These are phyloP conservation scores for Oxyscelio sp. DNA, from an alignment of 2,888 invertebrate species.

Conservation along the genomic window DNA sequence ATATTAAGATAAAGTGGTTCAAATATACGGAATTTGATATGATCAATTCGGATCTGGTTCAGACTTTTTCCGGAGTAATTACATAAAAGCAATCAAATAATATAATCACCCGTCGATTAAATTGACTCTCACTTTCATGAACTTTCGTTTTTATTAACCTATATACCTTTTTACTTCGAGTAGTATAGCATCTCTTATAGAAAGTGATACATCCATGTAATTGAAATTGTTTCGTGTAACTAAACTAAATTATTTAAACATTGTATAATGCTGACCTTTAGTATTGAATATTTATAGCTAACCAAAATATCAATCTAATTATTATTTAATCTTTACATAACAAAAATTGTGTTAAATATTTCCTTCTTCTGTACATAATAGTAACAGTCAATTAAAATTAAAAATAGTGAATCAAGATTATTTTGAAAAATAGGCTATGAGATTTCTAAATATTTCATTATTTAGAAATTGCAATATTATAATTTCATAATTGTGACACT, in stretches of 20 bases:
- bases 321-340: no score
- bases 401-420: no score
- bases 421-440: no score
- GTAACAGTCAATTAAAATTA: no score
- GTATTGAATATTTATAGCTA: not conserved
- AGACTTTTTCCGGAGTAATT: conserved; percentile 32
- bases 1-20: conserved; percentile 7
- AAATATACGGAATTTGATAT: conserved; percentile 26
- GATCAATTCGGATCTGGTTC: conserved; percentile 2
- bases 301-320: not conserved
- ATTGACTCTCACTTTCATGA: conserved; percentile 63
- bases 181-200: conserved; percentile 58
- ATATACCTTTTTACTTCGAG: conserved; percentile 45
- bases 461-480: no score
- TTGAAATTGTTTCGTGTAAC: conserved; percentile 52
- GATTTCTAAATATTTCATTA: no score
- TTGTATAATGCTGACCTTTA: conserved; percentile 34
- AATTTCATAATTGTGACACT: no score
- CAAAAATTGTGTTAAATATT: no score
- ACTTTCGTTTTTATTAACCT: conserved; percentile 71
- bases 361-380: no score
- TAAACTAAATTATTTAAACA: conserved; percentile 35
- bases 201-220: conserved; percentile 63
- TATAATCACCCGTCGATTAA: conserved; percentile 44
- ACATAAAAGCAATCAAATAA: conserved; percentile 60